Base-by-base conservation (phyloP, 2,888 invertebrate species). In the Nebria salina region DNA sequence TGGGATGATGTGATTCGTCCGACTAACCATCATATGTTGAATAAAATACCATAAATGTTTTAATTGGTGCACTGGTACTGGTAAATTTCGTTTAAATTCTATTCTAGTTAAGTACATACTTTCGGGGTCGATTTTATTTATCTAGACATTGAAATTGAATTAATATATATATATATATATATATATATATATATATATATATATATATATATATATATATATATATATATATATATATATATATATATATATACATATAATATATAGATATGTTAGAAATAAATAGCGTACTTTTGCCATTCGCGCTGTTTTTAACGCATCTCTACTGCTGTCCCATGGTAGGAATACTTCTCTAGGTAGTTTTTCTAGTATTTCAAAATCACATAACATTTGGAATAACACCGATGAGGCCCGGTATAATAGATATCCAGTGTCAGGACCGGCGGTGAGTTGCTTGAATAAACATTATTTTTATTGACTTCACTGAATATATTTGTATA, bases 1-100 rank as follows among this genome's bases (percentile, higher is more conserved):
- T 11, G 94, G 94, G 86, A 96, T 94, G 9, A 96, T 89, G 85
- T 90, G 90, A 75, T 90, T 91, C 8, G 89, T 89, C 77, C 93
- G 91, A 54, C 91, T 91, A 73, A 91, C 89, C 87, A 92, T 91
- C 84, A 93, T 91, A 78, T 93, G 92, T 84, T 91, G 92, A 11
- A 95, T 89, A 86, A 95, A 96, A 87, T 92, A 93, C 92, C 92
- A 94, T 64, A 95, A 90, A 0, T 92, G 89, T 65, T 92, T 90
- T 65, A 94, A 86, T 85, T 94, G 90, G 43, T 92, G 90, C 4
- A 78, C 66, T n/a, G 84, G 54, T 11, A 88, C 75, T 0, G 90
- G 87, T 0, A 94, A 86, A 82, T 91, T 88, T 73, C 89, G 88
- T 83, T 93, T 93, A 15, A 93, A 92, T 73, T 91, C 92, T 54